Conservation (phyloP, 1,140 invertebrate species). For the Lucilia sericata region DNA sequence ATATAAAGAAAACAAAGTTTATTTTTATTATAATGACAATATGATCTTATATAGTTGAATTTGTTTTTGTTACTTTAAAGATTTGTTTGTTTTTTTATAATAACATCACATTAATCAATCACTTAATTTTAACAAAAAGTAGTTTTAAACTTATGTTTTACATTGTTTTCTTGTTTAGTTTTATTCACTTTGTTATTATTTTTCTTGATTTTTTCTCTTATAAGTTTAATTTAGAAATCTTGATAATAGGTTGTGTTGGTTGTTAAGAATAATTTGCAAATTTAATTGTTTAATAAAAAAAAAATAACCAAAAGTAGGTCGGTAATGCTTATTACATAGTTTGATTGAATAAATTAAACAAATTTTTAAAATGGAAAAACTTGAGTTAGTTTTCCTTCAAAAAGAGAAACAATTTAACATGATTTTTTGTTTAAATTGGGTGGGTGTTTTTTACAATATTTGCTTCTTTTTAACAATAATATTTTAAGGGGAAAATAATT, state of each 20-base stretch:
- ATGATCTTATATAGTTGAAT: neutral
- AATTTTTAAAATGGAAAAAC: too few relatives aligned
- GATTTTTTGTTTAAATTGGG: neutral
- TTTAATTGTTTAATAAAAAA: too few relatives aligned
- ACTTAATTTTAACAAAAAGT: slow-evolving; percentile 14
- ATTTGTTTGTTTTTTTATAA: neutral
- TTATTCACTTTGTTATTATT: neutral
- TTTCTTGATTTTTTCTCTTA: neutral
- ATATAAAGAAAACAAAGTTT: neutral
- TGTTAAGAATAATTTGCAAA: neutral
- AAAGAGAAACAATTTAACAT: neutral
- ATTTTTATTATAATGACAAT: neutral
- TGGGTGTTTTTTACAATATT: neutral
- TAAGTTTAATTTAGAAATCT: neutral
- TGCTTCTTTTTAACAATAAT: neutral
- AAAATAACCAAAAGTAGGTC: too few relatives aligned
- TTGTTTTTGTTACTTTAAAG: neutral
- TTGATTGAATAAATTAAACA: too few relatives aligned
- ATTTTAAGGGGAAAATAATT: neutral
- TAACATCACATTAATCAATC: slow-evolving; percentile 27
- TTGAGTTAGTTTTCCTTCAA: too few relatives aligned
- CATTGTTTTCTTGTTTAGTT: slow-evolving; percentile 3
- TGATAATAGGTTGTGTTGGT: neutral
- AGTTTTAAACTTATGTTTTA: slow-evolving; percentile 16
- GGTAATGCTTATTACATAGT: too few relatives aligned